These are phyloP conservation scores for Zoroaster sp. DNA, from an alignment of 53 echinoderm and acorn worm genomes.

Conservation along the genomic window DNA sequence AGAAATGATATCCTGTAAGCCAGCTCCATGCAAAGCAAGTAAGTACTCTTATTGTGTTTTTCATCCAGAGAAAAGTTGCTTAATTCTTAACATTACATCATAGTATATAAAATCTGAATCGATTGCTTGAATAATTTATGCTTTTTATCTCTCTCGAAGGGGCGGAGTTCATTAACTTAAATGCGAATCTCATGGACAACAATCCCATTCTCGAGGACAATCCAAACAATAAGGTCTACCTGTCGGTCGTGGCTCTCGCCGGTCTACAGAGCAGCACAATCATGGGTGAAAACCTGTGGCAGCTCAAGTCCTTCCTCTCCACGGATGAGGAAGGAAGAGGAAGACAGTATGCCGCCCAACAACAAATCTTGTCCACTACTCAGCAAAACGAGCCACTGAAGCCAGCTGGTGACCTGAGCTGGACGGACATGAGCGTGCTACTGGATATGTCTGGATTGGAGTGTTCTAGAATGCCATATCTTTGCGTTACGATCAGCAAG, in stretches of 20 bases:
- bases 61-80: too few species aligned
- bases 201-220: slow-evolving; percentile 46
- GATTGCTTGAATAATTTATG: background rate
- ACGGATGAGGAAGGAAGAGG: slow-evolving; percentile 49
- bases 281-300: slow-evolving; percentile 76
- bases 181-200: slow-evolving; percentile 25
- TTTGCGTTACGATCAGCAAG: slow-evolving; percentile 78
- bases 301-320: slow-evolving; percentile 69
- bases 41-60: background rate
- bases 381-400: slow-evolving; percentile 47
- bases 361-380: slow-evolving; percentile 30
- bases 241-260: slow-evolving; percentile 38
- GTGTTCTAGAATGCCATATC: slow-evolving; percentile 66
- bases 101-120: background rate
- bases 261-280: slow-evolving; percentile 41
- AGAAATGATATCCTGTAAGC: slow-evolving; percentile 30
- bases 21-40: slow-evolving; percentile 32
- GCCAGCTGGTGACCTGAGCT: slow-evolving; percentile 13
- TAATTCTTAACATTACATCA: background rate
- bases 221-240: slow-evolving; percentile 40
- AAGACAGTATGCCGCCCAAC: slow-evolving; percentile 24
- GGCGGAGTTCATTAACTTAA: slow-evolving; percentile 41
- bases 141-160: slow-evolving; percentile 16
- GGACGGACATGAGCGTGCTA: slow-evolving; percentile 26
- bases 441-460: slow-evolving; percentile 76